Evolutionary conservation across 2,888 invertebrate genomes (phyloP).

Genomic region (Agrochola lychnidis): DNA sequence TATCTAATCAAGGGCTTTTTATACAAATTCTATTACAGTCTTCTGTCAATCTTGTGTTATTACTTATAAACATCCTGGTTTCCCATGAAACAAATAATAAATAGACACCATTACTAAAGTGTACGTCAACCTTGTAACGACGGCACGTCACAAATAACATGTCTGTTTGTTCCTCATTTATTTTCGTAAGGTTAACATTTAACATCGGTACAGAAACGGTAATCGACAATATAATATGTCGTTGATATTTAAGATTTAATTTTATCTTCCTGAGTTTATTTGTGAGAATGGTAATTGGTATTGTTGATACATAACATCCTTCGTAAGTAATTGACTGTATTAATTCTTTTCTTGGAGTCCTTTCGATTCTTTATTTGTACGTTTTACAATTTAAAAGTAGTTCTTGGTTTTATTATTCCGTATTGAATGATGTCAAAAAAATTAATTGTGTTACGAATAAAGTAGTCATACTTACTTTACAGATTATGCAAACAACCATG

Average conservation of each 20-base stretch:
- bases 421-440: background rate
- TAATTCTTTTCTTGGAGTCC: constrained; percentile 19
- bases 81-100: background rate
- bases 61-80: background rate
- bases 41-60: background rate
- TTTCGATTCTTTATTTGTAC: constrained; percentile 17
- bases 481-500: background rate
- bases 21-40: background rate
- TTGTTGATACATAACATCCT: constrained; percentile 28
- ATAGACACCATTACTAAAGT: constrained; percentile 4
- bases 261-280: constrained; percentile 47
- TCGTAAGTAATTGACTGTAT: constrained; percentile 35
- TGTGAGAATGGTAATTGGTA: constrained; percentile 25
- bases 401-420: background rate
- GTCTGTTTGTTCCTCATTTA: constrained; percentile 55
- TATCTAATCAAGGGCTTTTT: background rate
- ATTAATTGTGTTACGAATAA: background rate
- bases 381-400: background rate
- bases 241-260: constrained; percentile 57
- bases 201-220: constrained; percentile 51
- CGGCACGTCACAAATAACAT: constrained; percentile 32
- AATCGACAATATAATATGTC: constrained; percentile 42
- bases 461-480: background rate
- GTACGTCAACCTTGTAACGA: constrained; percentile 47
- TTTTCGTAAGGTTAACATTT: constrained; percentile 55